These are phyloP conservation scores for Drosophila repleta DNA, from an alignment of 1,140 invertebrate genomes.

Conservation along the genomic window DNA sequence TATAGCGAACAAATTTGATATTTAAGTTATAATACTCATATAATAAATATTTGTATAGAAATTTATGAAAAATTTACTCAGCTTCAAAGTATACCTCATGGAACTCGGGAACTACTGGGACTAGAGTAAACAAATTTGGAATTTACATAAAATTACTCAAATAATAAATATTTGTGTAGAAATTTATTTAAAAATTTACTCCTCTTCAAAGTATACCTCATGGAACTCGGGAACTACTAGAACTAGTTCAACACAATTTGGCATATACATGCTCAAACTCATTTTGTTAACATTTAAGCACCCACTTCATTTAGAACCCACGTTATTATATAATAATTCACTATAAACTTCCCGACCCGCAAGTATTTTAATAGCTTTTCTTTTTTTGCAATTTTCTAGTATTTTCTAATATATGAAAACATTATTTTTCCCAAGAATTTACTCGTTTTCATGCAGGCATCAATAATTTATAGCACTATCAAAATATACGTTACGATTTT, in stretches of 20 bases:
- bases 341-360: conserved; percentile 25
- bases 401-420: conserved; percentile 57
- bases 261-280: neutral
- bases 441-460: conserved; percentile 59
- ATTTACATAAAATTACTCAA: neutral
- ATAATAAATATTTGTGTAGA: neutral
- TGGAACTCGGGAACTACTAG: neutral
- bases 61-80: neutral
- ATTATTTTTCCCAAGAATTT: conserved; percentile 42
- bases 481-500: conserved; percentile 67
- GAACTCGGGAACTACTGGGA: neutral
- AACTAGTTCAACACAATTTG: neutral
- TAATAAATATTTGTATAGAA: neutral
- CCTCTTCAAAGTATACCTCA: too few species aligned
- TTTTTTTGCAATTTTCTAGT: conserved; percentile 18
- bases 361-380: conserved; percentile 51
- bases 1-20: neutral
- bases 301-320: neutral
- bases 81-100: too few species aligned
- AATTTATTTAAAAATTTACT: neutral
- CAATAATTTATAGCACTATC: conserved; percentile 37
- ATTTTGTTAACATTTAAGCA: too few species aligned
- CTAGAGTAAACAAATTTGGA: neutral
- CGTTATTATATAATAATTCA: neutral
- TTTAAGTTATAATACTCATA: neutral